Evolutionary conservation across 2,113 vertebrate species (phyloP).

Genomic region (Engystomops pustulosus): DNA sequence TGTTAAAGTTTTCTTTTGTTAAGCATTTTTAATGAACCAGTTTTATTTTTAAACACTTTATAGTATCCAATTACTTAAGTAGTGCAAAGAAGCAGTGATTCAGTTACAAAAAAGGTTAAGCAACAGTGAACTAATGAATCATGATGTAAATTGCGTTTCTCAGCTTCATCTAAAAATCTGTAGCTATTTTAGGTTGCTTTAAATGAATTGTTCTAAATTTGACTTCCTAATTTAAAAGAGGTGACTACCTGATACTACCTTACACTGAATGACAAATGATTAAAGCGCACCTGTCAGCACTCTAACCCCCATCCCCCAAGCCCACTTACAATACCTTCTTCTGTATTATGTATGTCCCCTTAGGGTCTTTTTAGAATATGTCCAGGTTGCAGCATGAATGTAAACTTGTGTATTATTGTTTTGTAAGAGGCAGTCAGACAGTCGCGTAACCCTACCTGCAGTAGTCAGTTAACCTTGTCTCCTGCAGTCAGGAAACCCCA

Average conservation of each 20-base stretch:
- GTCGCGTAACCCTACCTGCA: too few relatives aligned
- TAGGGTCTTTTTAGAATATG: too few relatives aligned
- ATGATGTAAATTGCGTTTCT: conserved; percentile 14
- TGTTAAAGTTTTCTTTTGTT: neutral
- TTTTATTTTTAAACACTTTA: conserved; percentile 34
- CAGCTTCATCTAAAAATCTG: neutral
- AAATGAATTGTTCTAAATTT: neutral
- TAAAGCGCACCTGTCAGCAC: too few relatives aligned
- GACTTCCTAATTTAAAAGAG: neutral
- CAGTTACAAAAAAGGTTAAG: conserved; percentile 23
- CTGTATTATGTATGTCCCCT: too few relatives aligned
- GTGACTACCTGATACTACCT: neutral
- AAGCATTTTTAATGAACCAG: conserved; percentile 10
- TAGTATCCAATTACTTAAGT: conserved; percentile 32
- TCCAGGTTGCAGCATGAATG: too few relatives aligned
- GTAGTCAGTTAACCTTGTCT: too few relatives aligned
- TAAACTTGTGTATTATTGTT: too few relatives aligned
- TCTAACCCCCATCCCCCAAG: too few relatives aligned
- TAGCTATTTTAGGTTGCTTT: neutral
- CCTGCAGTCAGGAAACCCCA: too few relatives aligned
- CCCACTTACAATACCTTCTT: too few relatives aligned
- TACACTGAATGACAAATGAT: too few relatives aligned
- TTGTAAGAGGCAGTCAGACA: too few relatives aligned
- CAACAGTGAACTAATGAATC: conserved; percentile 31
- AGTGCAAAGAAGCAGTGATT: conserved; percentile 31